Evolutionary conservation across 2,888 invertebrate species (phyloP).

Genomic region (Agonopterix subpropinquella): DNA sequence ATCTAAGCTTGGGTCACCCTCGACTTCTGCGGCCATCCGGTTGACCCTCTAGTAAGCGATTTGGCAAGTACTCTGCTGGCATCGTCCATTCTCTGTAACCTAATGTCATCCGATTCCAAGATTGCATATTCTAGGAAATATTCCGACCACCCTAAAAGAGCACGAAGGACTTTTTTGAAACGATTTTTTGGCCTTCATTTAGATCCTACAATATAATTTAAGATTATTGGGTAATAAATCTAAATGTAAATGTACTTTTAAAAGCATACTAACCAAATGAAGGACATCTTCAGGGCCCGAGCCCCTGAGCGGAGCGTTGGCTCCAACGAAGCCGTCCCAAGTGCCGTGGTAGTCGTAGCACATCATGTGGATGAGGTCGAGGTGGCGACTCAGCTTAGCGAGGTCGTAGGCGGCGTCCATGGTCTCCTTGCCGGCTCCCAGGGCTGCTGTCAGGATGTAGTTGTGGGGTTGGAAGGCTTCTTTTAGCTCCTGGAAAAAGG

Average conservation of each 20-base stretch:
- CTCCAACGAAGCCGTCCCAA: constrained; percentile 85
- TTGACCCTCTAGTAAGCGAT: no score
- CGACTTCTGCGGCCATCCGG: no score
- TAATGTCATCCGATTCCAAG: no score
- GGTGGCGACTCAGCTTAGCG: constrained; percentile 78
- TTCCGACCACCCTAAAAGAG: no score
- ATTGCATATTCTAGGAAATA: no score
- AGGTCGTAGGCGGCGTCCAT: constrained; percentile 88
- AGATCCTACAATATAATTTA: no score
- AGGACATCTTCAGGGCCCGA: constrained; percentile 66
- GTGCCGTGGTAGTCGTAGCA: constrained; percentile 93
- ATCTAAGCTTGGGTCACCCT: no score
- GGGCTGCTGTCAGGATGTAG: constrained; percentile 86
- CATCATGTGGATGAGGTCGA: constrained; percentile 89
- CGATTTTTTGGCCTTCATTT: no score
- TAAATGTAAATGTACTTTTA: neutral
- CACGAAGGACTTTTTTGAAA: no score
- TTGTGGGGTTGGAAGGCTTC: constrained; percentile 80
- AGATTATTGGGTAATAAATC: no score
- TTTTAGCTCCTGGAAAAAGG: constrained; percentile 77
- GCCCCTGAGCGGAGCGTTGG: constrained; percentile 85
- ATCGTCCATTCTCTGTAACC: no score
- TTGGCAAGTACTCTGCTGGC: no score
- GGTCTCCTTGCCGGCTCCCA: constrained; percentile 85
- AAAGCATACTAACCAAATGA: constrained; percentile 79